A percentile compares a stretch with the other conserved stretches of the same genome.
These are phyloP conservation scores for Macrosoma leucophasiata DNA, from an alignment of 2,888 invertebrate genomes.

Conservation along the genomic window DNA sequence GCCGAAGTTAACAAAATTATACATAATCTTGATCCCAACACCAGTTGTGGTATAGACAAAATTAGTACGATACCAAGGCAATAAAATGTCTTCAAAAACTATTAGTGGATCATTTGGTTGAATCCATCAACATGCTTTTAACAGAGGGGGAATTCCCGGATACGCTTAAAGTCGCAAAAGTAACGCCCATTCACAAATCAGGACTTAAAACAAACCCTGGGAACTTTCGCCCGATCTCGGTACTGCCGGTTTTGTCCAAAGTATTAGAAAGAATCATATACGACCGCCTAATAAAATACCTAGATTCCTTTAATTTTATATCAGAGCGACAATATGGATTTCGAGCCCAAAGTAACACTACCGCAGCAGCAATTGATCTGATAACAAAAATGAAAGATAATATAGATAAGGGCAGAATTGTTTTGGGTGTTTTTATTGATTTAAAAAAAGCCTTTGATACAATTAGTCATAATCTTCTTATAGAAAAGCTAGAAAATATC, in stretches of 20 bases:
- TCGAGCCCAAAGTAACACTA: slow-evolving; percentile 8
- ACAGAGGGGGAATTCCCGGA: slow-evolving; percentile 17
- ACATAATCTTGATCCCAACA: not conserved
- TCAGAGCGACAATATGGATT: slow-evolving; percentile 12
- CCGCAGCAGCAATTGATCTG: slow-evolving; percentile 10
- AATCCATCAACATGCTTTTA: slow-evolving; percentile 9
- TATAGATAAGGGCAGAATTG: slow-evolving; percentile 16
- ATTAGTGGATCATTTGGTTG: slow-evolving; percentile 6
- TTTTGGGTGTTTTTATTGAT: too few species aligned
- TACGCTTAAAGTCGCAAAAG: slow-evolving; percentile 21
- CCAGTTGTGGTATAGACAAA: not conserved
- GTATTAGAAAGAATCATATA: slow-evolving; percentile 13
- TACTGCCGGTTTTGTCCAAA: slow-evolving; percentile 13
- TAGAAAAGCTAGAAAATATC: slow-evolving; percentile 12
- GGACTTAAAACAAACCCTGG: slow-evolving; percentile 8
- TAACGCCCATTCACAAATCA: slow-evolving; percentile 13
- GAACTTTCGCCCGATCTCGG: slow-evolving; percentile 13
- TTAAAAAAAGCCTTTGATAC: slow-evolving; percentile 11
- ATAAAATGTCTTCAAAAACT: slow-evolving; percentile 1
- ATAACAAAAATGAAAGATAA: slow-evolving; percentile 14
- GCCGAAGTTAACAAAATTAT: too few species aligned
- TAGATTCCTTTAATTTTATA: slow-evolving; percentile 6
- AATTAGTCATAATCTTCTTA: slow-evolving; percentile 2
- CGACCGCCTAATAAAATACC: not conserved
- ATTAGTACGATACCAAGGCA: not conserved